These are phyloP conservation scores for Dicycla oo DNA, from an alignment of 2,888 invertebrate genomes.

Conservation along the genomic window DNA sequence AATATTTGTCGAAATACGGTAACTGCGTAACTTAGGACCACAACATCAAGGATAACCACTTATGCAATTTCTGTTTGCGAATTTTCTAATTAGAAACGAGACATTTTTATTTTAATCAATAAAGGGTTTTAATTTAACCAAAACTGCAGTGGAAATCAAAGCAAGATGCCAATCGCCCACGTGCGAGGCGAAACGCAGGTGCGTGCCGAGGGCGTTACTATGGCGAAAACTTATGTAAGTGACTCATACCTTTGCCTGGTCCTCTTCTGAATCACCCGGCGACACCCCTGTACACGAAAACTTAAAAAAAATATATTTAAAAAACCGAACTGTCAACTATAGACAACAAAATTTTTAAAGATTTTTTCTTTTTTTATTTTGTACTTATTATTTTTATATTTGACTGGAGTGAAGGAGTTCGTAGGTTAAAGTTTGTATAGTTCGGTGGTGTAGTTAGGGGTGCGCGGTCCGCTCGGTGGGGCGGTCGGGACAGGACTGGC, in stretches of 20 bases:
- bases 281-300: slow-evolving; percentile 80
- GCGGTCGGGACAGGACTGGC: slow-evolving; percentile 86
- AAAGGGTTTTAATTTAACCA: slow-evolving; percentile 17
- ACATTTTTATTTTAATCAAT: neutral
- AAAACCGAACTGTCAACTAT: slow-evolving; percentile 33
- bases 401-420: slow-evolving; percentile 55
- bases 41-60: no score
- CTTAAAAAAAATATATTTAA: slow-evolving; percentile 53
- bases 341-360: neutral
- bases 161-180: slow-evolving; percentile 62
- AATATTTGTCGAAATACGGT: neutral
- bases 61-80: no score
- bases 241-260: slow-evolving; percentile 86
- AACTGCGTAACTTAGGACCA: neutral
- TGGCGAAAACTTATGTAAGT: slow-evolving; percentile 80
- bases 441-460: slow-evolving; percentile 75
- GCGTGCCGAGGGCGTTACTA: slow-evolving; percentile 86
- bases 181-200: slow-evolving; percentile 68
- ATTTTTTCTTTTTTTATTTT: slow-evolving; percentile 37
- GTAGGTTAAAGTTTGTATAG: slow-evolving; percentile 63
- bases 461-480: slow-evolving; percentile 86
- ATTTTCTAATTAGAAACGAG: neutral
- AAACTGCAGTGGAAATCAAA: slow-evolving; percentile 54
- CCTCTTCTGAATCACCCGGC: slow-evolving; percentile 86
- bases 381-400: slow-evolving; percentile 36